Conservation (phyloP, 2,797 vertebrate genomes). For the Enteromius fasciolatus region DNA sequence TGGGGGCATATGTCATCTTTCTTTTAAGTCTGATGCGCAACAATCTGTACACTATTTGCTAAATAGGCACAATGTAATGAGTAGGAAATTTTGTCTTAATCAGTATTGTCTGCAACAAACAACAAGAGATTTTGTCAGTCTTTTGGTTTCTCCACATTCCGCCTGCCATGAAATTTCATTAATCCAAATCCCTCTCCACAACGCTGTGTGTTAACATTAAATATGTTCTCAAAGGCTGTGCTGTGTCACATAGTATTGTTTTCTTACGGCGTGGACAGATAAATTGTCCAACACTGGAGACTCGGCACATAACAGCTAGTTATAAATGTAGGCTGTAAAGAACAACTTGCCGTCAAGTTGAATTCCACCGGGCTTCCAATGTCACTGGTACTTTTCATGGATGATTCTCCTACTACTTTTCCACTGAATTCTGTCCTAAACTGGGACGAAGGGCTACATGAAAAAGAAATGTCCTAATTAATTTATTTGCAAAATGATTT, state of each 20-base stretch:
- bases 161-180: background rate
- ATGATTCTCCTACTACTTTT: slow-evolving; percentile 83
- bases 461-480: background rate
- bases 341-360: slow-evolving; percentile 73
- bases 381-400: slow-evolving; percentile 81
- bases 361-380: slow-evolving; percentile 83
- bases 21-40: background rate
- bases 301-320: background rate
- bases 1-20: background rate
- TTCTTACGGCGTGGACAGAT: background rate
- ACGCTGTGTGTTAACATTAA: background rate
- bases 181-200: background rate
- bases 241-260: background rate
- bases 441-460: slow-evolving; percentile 65
- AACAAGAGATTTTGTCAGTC: background rate
- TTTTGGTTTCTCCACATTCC: background rate
- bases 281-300: background rate
- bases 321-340: slow-evolving; percentile 8
- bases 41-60: background rate
- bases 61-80: background rate
- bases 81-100: background rate
- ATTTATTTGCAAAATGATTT: background rate
- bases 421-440: slow-evolving; percentile 82
- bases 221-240: background rate
- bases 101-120: background rate